Conservation (phyloP, 2,888 invertebrate species). For the Orthonychiurus folsomi region DNA sequence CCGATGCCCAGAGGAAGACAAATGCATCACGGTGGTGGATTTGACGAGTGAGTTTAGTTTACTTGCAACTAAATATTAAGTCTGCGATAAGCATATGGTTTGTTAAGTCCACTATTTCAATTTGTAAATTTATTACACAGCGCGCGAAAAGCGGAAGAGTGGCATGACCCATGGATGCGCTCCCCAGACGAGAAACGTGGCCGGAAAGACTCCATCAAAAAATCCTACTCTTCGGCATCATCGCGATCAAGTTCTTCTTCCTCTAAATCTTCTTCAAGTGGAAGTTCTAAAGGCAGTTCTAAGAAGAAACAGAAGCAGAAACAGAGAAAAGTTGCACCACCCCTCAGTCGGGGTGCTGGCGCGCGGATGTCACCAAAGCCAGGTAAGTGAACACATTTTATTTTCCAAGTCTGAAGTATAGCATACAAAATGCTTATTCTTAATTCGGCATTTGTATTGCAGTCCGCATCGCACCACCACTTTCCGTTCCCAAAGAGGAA, state of each 20-base stretch:
- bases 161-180: constrained; percentile 93
- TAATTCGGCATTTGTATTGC: constrained; percentile 7
- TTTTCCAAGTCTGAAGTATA: no score
- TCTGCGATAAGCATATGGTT: neutral
- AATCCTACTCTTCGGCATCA: constrained; percentile 26
- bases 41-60: constrained; percentile 21
- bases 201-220: constrained; percentile 23
- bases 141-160: constrained; percentile 56
- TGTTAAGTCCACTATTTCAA: neutral
- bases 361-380: constrained; percentile 27
- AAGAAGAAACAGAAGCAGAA: constrained; percentile 23
- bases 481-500: constrained; percentile 28
- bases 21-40: constrained; percentile 13
- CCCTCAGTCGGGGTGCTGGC: no score
- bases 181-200: constrained; percentile 44
- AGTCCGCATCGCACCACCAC: constrained; percentile 33
- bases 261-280: constrained; percentile 22
- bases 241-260: constrained; percentile 30
- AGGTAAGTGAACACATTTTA: constrained; percentile 12
- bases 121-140: constrained; percentile 3
- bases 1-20: neutral
- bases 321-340: constrained; percentile 27
- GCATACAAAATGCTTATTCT: neutral
- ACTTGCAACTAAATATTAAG: neutral
- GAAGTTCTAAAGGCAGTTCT: constrained; percentile 19